Evolutionary conservation across 1,140 invertebrate species (phyloP), one percentile per base, ranked within the genome.

Genomic region (Nymphalis io): DNA sequence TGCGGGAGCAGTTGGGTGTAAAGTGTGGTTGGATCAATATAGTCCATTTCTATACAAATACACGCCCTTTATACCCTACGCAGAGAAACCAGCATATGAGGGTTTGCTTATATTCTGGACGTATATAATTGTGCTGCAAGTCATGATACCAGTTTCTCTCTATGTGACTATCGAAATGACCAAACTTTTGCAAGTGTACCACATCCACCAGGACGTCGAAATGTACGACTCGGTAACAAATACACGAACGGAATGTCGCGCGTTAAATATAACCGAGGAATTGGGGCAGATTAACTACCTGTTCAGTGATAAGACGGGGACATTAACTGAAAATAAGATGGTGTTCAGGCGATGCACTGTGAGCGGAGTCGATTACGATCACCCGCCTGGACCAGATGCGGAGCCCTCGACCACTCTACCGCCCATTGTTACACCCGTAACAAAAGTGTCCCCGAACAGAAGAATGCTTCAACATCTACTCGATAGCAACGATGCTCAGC

Each of bases 241-340:
- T 83, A 98, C 96, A 76, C 93, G 95, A 70, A 95, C 97, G n/a
- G 97, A 99, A 89, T 99, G 98, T 87, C 93, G 98, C 64, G 98
- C 98, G 39, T 93, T 99, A 72, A 99, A 99, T 85, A 99, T 99
- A 58, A 98, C 98, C 0, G 98, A 99, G 89, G 98, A 99, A 89
- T 93, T 99, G 55, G 98, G 98, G 3, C 98, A 98, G 92, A 95
- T 99, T 27, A 96, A 98, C 82, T 99, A 99, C 84, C 94, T 99
- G 55, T 99, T 99, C 92, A 99, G 97, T 11, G 98, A 99, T 87
- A 99, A 99, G 89, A 99, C 98, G 1, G 98, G 98, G 6, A 99
- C 98, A 2, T 91, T 99, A 16, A 99, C 98, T 10, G 98, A 99
- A 89, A 99, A 99, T 87, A 96, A 98, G 89, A 99, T 99, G 98